Conservation (phyloP, 2,797 vertebrate genomes). For the Corythornis leucogaster region DNA sequence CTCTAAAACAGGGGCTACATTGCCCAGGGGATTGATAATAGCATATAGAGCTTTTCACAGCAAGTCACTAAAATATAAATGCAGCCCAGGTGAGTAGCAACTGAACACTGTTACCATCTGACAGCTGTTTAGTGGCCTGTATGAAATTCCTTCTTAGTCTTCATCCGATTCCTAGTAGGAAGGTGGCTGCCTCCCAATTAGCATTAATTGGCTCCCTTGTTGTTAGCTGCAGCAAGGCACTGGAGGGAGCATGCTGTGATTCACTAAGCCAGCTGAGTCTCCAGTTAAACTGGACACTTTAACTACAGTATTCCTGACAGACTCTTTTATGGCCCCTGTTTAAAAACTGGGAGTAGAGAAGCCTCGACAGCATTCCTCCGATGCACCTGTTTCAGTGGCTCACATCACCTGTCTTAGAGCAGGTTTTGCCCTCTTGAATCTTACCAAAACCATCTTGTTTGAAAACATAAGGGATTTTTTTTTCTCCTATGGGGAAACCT, state of each 20-base stretch:
- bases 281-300: not conserved
- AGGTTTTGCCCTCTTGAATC: not conserved
- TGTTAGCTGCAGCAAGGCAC: not conserved
- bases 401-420: not conserved
- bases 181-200: conserved; percentile 16
- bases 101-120: not conserved
- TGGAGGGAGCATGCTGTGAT: not conserved
- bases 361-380: not conserved
- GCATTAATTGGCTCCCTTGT: conserved; percentile 22
- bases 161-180: not conserved
- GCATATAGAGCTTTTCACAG: not conserved
- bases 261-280: not conserved
- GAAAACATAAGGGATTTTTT: not conserved
- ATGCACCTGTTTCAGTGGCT: not conserved
- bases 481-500: not conserved
- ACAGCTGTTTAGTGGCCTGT: conserved; percentile 28
- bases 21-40: conserved; percentile 47
- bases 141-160: not conserved
- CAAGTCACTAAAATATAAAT: conserved; percentile 38
- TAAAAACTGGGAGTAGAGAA: not conserved
- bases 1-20: conserved; percentile 52
- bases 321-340: not conserved
- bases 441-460: not conserved
- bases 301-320: not conserved
- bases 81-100: conserved; percentile 31